Conservation (phyloP, 2,888 invertebrate genomes). For the Cenopis cana region DNA sequence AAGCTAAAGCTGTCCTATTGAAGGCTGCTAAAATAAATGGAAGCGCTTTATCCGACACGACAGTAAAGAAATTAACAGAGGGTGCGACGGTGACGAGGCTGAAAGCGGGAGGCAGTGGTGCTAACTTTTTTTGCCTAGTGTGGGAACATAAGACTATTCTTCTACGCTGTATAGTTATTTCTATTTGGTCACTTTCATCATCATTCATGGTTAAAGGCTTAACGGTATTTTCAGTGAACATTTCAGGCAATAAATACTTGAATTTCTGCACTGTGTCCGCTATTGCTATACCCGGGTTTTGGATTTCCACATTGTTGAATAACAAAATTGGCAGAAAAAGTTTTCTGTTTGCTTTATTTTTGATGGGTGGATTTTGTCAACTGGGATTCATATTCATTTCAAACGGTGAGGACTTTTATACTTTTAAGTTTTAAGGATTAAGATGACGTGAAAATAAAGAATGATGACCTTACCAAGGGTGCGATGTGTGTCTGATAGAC, state of each 20-base stretch:
- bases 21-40: slow-evolving; percentile 84
- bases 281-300: slow-evolving; percentile 86
- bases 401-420: slow-evolving; percentile 55
- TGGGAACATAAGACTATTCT: slow-evolving; percentile 26
- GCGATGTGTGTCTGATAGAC: no score
- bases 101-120: background rate
- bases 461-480: no score
- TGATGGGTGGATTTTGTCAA: slow-evolving; percentile 81
- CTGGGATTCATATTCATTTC: slow-evolving; percentile 76
- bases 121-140: background rate
- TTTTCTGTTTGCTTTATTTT: slow-evolving; percentile 77
- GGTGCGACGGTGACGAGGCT: background rate
- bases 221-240: slow-evolving; percentile 85
- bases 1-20: slow-evolving; percentile 82
- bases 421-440: background rate
- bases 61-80: slow-evolving; percentile 47
- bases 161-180: slow-evolving; percentile 79
- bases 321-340: slow-evolving; percentile 81
- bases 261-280: slow-evolving; percentile 83
- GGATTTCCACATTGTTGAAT: slow-evolving; percentile 80
- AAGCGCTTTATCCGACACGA: slow-evolving; percentile 64
- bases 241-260: slow-evolving; percentile 84
- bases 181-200: slow-evolving; percentile 88
- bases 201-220: slow-evolving; percentile 86
- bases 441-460: no score